phyloP scores from a whole-genome alignment of 2,888 invertebrate species.

The Scaptodrosophila latifasciaeformis region DNA sequence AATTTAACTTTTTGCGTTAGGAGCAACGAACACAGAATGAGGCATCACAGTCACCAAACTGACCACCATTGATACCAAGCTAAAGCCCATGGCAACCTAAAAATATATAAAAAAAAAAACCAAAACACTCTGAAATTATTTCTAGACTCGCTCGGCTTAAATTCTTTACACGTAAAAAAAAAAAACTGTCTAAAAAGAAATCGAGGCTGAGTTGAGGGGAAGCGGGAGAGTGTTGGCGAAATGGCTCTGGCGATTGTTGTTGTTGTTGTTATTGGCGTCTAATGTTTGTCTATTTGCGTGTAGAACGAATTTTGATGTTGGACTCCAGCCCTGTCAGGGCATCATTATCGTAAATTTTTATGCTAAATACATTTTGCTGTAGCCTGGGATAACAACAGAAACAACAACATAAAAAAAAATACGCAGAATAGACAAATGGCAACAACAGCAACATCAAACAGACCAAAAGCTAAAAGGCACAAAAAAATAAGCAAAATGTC shows the following conservation, averaged over 20 bases:
- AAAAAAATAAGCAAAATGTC: too few species aligned
- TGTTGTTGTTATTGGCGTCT: constrained; percentile 14
- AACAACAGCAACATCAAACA: not conserved
- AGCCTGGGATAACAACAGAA: constrained; percentile 29
- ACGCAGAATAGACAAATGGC: not conserved
- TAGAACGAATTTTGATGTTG: constrained; percentile 32
- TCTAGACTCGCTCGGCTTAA: too few species aligned
- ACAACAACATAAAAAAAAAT: constrained; percentile 17
- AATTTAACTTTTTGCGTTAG: constrained; percentile 64
- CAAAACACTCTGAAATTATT: too few species aligned
- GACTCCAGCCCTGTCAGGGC: not conserved
- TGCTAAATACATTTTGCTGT: constrained; percentile 71
- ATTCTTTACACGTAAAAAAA: too few species aligned
- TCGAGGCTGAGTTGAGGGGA: too few species aligned
- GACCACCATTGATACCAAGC: too few species aligned
- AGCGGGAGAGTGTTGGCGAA: too few species aligned
- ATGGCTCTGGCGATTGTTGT: not conserved
- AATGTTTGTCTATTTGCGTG: constrained; percentile 44
- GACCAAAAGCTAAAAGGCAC: too few species aligned
- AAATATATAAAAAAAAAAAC: too few species aligned
- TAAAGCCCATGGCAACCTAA: too few species aligned
- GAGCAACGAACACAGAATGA: constrained; percentile 37
- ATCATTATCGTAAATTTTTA: constrained; percentile 73
- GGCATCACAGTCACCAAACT: too few species aligned
- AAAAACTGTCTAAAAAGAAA: too few species aligned